Evolutionary conservation across 1,140 invertebrate genomes (phyloP).

Genomic region (Drosophila seguyi): DNA sequence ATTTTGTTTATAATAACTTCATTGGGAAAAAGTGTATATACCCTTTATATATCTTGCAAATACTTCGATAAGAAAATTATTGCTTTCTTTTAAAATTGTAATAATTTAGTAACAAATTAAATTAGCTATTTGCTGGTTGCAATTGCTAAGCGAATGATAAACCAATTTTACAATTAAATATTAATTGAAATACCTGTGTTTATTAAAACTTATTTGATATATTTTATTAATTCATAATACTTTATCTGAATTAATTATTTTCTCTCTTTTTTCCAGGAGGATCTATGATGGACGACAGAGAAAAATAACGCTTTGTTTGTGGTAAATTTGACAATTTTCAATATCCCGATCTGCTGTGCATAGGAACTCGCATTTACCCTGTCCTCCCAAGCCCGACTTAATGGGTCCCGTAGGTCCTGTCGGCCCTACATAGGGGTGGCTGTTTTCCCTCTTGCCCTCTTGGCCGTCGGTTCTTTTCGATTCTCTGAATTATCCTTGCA

Average conservation of each 20-base stretch:
- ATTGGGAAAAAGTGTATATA: too few species aligned
- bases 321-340: constrained; percentile 60
- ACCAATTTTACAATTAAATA: not conserved
- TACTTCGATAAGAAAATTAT: not conserved
- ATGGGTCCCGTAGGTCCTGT: constrained; percentile 35
- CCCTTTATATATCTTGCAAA: too few species aligned
- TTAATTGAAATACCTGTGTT: not conserved
- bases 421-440: constrained; percentile 37
- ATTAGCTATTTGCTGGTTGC: not conserved
- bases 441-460: constrained; percentile 24
- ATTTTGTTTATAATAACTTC: not conserved
- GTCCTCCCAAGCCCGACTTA: constrained; percentile 35
- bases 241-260: not conserved
- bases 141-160: not conserved
- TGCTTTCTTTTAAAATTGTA: too few species aligned
- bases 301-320: constrained; percentile 85
- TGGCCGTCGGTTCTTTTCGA: constrained; percentile 20
- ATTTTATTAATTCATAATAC: not conserved
- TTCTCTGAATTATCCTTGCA: constrained; percentile 55
- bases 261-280: constrained; percentile 63
- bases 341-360: constrained; percentile 52
- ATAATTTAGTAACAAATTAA: not conserved
- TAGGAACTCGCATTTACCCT: constrained; percentile 25
- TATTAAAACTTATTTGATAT: not conserved
- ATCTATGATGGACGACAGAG: constrained; percentile 85